phyloP scores from a whole-genome alignment of 2,797 vertebrate species.

The Sebastes iracundus region DNA sequence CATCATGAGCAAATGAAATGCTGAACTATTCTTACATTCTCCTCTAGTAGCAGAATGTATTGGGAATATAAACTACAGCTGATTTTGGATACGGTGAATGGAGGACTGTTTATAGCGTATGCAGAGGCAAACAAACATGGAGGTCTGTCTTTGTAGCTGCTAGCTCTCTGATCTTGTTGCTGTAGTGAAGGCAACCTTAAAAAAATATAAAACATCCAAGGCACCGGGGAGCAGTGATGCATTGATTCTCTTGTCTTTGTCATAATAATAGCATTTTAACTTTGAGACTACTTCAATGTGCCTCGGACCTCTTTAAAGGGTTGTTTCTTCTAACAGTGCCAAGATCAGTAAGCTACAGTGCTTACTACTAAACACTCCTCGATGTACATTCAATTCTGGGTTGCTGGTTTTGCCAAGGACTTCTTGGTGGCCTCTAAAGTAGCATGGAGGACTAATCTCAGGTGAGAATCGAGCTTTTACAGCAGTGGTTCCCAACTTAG shows the following conservation, averaged over 20 bases:
- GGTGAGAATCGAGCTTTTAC: rapidly evolving
- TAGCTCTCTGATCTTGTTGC: slow-evolving; percentile 29
- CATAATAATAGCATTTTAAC: slow-evolving; percentile 1
- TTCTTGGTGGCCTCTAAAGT: not conserved
- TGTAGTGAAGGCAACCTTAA: not conserved
- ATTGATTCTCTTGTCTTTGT: not conserved
- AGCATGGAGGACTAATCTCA: not conserved
- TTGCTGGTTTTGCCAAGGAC: not conserved
- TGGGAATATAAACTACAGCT: not conserved
- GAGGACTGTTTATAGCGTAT: not conserved
- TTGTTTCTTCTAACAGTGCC: not conserved
- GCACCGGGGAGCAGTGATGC: slow-evolving; percentile 27
- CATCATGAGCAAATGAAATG: not conserved
- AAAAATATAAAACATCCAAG: slow-evolving; percentile 11
- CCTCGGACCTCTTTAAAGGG: not conserved
- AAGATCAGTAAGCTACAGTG: not conserved
- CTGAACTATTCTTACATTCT: not conserved
- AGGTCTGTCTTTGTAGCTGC: slow-evolving; percentile 42
- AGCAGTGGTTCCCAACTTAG: no score
- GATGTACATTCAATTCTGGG: not conserved
- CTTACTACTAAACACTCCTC: not conserved
- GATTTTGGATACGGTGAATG: not conserved
- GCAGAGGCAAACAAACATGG: slow-evolving; percentile 29
- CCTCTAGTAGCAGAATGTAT: no score
- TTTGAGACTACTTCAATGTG: not conserved